Base-by-base conservation (phyloP, 2,888 invertebrate species). In the Lasioglossum marginatum region DNA sequence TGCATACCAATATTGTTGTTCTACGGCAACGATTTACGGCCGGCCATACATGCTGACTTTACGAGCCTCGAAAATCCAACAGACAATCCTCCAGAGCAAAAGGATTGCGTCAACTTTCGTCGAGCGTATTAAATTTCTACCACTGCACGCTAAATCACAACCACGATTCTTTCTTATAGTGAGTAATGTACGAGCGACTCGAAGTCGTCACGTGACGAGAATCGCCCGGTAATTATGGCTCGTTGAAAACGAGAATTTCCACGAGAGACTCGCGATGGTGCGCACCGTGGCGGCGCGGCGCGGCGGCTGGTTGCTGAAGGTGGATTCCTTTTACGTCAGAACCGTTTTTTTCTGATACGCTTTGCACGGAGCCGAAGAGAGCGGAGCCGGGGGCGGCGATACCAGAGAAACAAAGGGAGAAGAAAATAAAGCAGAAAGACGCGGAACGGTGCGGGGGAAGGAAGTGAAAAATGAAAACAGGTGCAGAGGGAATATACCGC, bases 1-100 rank as follows among this genome's bases (percentile, higher is more conserved):
- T 90, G 91, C 89, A 89, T 90, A 87, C 83, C 92, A 90, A 92
- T 89, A 87, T 87, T 77, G 86, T 85, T 88, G 92, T 91, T 86
- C 79, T 72, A 85, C 81, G 87, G 86, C 81, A 85, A 85, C 84
- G 86, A 92, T 92, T 92, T 85, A 88, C 86, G 89, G 43, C 84
- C 79, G 68, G n/a, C 77, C 23, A n/a, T 79, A 60, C 34, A 27
- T 27, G 27, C 66, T 31, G 71, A 34, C 60, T 73, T 70, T 19
- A 71, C 75, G 12, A 34, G 37, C 71, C 66, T 45, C 48, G 79
- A 76, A 83, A 75, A 78, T 66, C 52, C 34, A 23, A n/a, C 31
- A 37, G 16, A 6, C 40, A 70, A 66, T 34, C 66, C 34, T 37
- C 34, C 16, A 1, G 34, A 66, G 66, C 34, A 10, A 66, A 37